Percentiles rank a stretch among this genome's conserved stretches.
Evolutionary conservation across 2,888 invertebrate genomes (phyloP).

Genomic region (Hemaris fuciformis): DNA sequence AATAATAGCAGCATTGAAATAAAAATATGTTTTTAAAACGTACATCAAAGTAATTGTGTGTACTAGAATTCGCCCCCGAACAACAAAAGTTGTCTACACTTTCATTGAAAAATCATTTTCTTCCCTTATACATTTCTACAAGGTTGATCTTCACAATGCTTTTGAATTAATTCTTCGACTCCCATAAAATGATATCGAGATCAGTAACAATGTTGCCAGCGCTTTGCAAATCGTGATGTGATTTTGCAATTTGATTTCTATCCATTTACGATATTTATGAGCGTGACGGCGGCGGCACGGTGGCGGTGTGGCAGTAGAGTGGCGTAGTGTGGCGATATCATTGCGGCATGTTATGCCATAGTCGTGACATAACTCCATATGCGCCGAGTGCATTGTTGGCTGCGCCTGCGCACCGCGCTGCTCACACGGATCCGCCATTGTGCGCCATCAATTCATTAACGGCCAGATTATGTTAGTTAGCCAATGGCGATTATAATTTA

Average conservation of each 20-base stretch:
- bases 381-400: slow-evolving; percentile 36
- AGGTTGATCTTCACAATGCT: not conserved
- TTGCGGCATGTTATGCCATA: slow-evolving; percentile 43
- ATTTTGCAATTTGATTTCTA: slow-evolving; percentile 26
- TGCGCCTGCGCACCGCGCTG: slow-evolving; percentile 29
- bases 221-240: slow-evolving; percentile 4
- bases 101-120: too few relatives aligned
- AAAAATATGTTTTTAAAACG: too few relatives aligned
- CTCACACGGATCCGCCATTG: slow-evolving; percentile 38
- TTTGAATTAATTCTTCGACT: not conserved
- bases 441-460: slow-evolving; percentile 47
- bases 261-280: slow-evolving; percentile 24
- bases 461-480: not conserved
- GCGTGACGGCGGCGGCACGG: slow-evolving; percentile 1
- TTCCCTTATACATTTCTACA: too few relatives aligned
- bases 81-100: too few relatives aligned
- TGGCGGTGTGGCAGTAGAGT: not conserved
- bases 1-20: too few relatives aligned
- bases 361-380: slow-evolving; percentile 48
- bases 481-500: not conserved
- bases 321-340: slow-evolving; percentile 28
- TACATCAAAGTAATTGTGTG: too few relatives aligned
- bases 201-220: not conserved
- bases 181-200: slow-evolving; percentile 10
- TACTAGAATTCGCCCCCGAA: too few relatives aligned